Evolutionary conservation across 1,140 invertebrate species (phyloP).

Genomic region (Leguminivora glycinivorella): DNA sequence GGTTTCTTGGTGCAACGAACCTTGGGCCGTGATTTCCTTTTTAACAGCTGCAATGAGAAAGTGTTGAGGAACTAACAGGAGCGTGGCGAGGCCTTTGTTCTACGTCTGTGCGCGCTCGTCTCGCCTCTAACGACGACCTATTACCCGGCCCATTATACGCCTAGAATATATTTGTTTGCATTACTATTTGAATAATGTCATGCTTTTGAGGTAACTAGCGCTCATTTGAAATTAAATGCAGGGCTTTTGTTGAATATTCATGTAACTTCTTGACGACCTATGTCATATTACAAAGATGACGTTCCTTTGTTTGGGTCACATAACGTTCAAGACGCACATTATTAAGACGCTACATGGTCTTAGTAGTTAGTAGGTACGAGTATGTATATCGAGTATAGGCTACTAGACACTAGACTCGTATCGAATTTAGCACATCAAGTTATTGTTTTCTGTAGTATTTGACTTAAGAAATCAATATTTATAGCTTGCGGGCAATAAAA

Average conservation of each 20-base stretch:
- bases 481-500: no score
- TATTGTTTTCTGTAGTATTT: no score
- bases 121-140: constrained; percentile 47
- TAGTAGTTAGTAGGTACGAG: background rate
- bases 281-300: constrained; percentile 22
- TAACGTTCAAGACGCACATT: constrained; percentile 27
- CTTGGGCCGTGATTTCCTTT: constrained; percentile 70
- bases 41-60: constrained; percentile 66
- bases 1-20: constrained; percentile 55
- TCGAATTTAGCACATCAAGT: no score
- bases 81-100: constrained; percentile 65
- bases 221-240: constrained; percentile 33
- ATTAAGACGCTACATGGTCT: constrained; percentile 28
- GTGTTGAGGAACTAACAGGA: constrained; percentile 64
- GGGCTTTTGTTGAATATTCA: constrained; percentile 27
- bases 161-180: constrained; percentile 57
- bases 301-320: constrained; percentile 1
- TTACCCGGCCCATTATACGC: constrained; percentile 51
- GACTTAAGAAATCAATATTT: no score
- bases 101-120: constrained; percentile 49
- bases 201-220: constrained; percentile 31
- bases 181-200: constrained; percentile 37
- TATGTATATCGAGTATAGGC: background rate
- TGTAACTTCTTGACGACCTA: constrained; percentile 14
- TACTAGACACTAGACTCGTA: no score